A percentile compares a stretch with the other conserved stretches of the same genome.
phyloP scores from a whole-genome alignment of 2,113 vertebrate genomes.

The Harpagus bidentatus region DNA sequence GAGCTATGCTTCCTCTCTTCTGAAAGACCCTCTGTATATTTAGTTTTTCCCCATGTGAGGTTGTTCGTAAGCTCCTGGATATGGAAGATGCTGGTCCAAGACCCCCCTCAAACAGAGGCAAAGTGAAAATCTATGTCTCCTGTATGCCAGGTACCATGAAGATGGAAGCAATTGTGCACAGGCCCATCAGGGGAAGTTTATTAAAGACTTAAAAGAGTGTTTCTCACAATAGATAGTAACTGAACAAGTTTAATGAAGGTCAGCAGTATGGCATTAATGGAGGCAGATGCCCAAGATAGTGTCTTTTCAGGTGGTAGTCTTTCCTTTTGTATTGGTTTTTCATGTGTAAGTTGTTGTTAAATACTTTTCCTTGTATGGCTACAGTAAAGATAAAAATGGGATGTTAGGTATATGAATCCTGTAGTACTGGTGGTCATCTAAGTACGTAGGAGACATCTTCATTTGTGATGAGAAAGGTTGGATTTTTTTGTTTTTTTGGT shows the following conservation, averaged over 20 bases:
- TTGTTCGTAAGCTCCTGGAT: background rate
- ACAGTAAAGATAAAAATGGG: background rate
- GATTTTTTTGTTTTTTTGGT: background rate
- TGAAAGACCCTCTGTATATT: background rate
- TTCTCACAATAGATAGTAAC: background rate
- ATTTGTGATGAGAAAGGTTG: background rate
- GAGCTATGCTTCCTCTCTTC: background rate
- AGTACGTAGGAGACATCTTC: background rate
- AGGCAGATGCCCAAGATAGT: background rate
- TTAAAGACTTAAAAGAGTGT: background rate
- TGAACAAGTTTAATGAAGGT: background rate
- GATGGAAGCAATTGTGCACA: background rate
- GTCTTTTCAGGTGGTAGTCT: background rate
- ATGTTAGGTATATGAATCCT: background rate
- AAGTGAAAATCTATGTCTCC: background rate
- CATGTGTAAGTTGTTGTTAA: background rate
- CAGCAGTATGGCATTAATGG: background rate
- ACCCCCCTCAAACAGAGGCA: background rate
- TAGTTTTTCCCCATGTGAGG: background rate
- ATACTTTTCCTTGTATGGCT: background rate
- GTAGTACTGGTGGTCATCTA: background rate
- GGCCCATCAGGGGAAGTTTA: background rate
- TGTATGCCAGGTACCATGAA: background rate
- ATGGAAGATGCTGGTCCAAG: background rate
- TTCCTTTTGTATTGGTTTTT: background rate